Conservation (phyloP, 2,797 vertebrate genomes). For the Spheniscus humboldti region DNA sequence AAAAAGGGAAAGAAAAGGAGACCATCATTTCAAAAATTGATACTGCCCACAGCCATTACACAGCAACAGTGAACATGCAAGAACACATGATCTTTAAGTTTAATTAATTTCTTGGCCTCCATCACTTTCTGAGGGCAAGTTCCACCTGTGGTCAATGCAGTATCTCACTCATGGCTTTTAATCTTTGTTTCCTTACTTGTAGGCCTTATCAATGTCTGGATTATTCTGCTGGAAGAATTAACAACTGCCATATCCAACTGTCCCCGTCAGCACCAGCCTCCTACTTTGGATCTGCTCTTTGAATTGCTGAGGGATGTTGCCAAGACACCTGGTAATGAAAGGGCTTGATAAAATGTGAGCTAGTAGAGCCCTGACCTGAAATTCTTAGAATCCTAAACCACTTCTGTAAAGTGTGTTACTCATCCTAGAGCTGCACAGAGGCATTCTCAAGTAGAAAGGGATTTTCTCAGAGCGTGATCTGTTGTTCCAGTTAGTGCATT, state of each 20-base stretch:
- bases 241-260: slow-evolving; percentile 94
- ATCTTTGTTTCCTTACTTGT: slow-evolving; percentile 10
- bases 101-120: background rate
- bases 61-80: background rate
- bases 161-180: background rate
- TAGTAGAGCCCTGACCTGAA: background rate
- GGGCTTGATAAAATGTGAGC: background rate
- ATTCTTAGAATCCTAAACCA: background rate
- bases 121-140: background rate
- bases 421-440: background rate
- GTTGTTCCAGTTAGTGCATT: background rate
- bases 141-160: background rate
- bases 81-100: background rate
- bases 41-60: background rate
- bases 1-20: background rate
- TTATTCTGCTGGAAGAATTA: slow-evolving; percentile 91
- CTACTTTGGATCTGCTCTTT: slow-evolving; percentile 93
- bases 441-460: background rate
- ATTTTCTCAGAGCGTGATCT: background rate
- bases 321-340: slow-evolving; percentile 82
- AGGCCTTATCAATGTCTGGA: slow-evolving; percentile 98
- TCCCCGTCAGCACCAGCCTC: slow-evolving; percentile 94
- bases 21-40: background rate
- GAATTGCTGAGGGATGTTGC: slow-evolving; percentile 89
- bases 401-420: background rate